Evolutionary conservation across 2,888 invertebrate genomes (phyloP).

Genomic region (Xylophagus ater): DNA sequence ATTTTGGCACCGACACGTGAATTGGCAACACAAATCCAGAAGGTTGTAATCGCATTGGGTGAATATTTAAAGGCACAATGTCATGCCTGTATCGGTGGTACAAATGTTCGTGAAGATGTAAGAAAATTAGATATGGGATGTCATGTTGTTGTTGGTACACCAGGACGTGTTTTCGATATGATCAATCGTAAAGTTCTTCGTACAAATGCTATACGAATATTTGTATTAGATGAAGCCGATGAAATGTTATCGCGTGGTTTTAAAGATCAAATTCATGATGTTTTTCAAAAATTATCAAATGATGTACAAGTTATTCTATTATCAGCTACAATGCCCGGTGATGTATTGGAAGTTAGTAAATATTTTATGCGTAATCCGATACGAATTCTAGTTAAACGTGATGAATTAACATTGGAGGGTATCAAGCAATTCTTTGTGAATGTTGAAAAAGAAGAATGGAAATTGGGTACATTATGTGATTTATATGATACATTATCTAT

Average conservation of each 20-base stretch:
- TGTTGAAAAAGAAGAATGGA: slow-evolving; percentile 90
- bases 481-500: slow-evolving; percentile 97
- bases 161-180: slow-evolving; percentile 97
- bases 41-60: slow-evolving; percentile 92
- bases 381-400: slow-evolving; percentile 94
- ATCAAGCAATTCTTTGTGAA: slow-evolving; percentile 97
- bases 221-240: slow-evolving; percentile 98
- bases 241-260: slow-evolving; percentile 98
- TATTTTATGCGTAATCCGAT: slow-evolving; percentile 97
- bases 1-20: slow-evolving; percentile 92
- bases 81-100: slow-evolving; percentile 99
- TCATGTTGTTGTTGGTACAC: slow-evolving; percentile 97
- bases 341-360: slow-evolving; percentile 94
- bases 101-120: slow-evolving; percentile 95
- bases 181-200: slow-evolving; percentile 82
- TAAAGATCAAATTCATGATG: slow-evolving; percentile 99
- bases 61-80: slow-evolving; percentile 97
- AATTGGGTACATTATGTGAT: slow-evolving; percentile 90
- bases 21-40: slow-evolving; percentile 66
- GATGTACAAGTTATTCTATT: slow-evolving; percentile 92
- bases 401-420: slow-evolving; percentile 87
- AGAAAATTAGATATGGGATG: slow-evolving; percentile 85
- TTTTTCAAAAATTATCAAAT: slow-evolving; percentile 80
- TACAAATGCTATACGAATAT: slow-evolving; percentile 84
- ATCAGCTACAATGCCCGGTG: slow-evolving; percentile 97